Evolutionary conservation across 2,888 invertebrate species (phyloP).

Genomic region (Tridacna gigas): DNA sequence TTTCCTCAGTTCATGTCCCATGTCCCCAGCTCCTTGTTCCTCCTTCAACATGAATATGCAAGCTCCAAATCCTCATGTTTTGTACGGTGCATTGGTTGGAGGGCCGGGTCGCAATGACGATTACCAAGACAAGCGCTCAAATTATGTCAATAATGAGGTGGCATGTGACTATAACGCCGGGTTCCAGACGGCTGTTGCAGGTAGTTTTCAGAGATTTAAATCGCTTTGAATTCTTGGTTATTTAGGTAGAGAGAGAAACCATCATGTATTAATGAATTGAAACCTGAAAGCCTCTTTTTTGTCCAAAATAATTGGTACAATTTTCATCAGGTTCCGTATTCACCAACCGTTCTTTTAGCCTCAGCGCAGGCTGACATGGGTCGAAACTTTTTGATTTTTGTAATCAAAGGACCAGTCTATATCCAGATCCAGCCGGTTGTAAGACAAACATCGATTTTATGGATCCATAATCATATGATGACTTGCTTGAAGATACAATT

Average conservation of each 20-base stretch:
- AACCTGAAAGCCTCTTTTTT: not conserved
- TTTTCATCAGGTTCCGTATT: too few relatives aligned
- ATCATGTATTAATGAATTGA: not conserved
- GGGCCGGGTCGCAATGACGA: slow-evolving; percentile 77
- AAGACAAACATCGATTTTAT: too few relatives aligned
- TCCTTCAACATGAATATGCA: slow-evolving; percentile 57
- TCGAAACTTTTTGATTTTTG: too few relatives aligned
- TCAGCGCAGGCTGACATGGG: too few relatives aligned
- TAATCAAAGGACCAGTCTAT: too few relatives aligned
- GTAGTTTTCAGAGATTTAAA: slow-evolving; percentile 48
- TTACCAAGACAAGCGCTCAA: slow-evolving; percentile 75
- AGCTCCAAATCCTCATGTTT: slow-evolving; percentile 76
- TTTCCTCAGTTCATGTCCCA: slow-evolving; percentile 77
- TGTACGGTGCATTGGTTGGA: slow-evolving; percentile 82
- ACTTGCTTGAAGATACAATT: too few relatives aligned
- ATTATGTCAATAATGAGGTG: slow-evolving; percentile 80
- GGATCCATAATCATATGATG: too few relatives aligned
- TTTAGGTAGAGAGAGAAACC: too few relatives aligned
- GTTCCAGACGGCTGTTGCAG: slow-evolving; percentile 81
- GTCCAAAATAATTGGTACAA: not conserved
- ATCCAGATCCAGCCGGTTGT: too few relatives aligned
- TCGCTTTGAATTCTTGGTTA: too few relatives aligned
- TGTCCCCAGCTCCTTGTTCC: slow-evolving; percentile 74
- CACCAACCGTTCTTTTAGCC: too few relatives aligned
- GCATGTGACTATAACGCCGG: slow-evolving; percentile 82